phyloP scores from a whole-genome alignment of 2,797 vertebrate genomes.

The Bradypodion ventrale region DNA sequence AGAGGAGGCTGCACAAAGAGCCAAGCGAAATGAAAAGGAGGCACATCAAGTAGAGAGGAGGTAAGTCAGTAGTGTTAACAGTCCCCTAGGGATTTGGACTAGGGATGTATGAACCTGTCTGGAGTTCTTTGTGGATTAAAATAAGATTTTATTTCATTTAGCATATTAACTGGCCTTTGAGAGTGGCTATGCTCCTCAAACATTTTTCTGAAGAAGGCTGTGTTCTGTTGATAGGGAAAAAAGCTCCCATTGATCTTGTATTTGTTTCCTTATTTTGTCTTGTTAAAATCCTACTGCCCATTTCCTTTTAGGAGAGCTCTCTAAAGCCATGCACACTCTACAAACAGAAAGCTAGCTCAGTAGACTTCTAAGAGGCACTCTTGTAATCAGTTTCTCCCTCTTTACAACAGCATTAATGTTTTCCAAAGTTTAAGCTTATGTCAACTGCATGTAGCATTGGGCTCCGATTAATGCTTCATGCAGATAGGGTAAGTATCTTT shows the following conservation, averaged over 20 bases:
- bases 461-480: not conserved
- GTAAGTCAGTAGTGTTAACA: too few relatives aligned
- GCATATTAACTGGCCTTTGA: not conserved
- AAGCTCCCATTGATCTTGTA: not conserved
- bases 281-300: not conserved
- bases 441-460: not conserved
- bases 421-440: not conserved
- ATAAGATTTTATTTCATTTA: not conserved
- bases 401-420: not conserved
- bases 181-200: not conserved
- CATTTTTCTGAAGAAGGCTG: not conserved
- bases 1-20: not conserved
- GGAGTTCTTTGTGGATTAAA: not conserved
- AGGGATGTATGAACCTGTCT: not conserved
- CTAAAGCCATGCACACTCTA: not conserved
- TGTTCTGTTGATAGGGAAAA: not conserved
- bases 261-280: not conserved
- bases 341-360: not conserved
- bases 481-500: not conserved
- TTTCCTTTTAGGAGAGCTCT: not conserved
- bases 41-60: not conserved
- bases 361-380: not conserved
- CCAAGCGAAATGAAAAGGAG: not conserved
- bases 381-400: not conserved
- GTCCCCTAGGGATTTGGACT: not conserved